Evolutionary conservation across 2,113 vertebrate genomes (phyloP), one percentile per base, ranked within the genome.

Genomic region (Psilopogon haemacephalus): DNA sequence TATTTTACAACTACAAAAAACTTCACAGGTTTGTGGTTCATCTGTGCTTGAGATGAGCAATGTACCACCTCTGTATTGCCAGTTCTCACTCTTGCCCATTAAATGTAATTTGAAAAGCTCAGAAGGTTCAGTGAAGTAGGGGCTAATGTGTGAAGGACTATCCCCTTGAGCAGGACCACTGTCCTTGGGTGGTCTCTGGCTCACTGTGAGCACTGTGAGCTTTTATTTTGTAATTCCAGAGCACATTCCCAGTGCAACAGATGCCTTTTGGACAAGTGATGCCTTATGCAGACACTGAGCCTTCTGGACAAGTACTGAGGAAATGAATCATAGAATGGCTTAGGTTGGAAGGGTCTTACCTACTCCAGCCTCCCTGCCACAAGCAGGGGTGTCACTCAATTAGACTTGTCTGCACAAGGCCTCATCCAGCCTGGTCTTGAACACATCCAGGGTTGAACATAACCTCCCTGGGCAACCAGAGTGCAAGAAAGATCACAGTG

Each of bases 211-310:
- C 79, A 58, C 33, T 13, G 40, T 18, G 24, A 58, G 20, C 12
- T 21, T 86, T 71, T 50, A 33, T 73, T 93, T 56, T 55, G 46
- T 60, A 52, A 0, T 9, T 48, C n/a, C 30, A 8, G 30, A 15
- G 32, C 1, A 3, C 27, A 26, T 32, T 13, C 19, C 38, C 33
- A 26, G 8, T 77, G 55, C 46, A 58, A n/a, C 9, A 15, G 4
- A 8, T 79, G 20, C 67, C 63, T 11, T 71, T 1, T 55, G 21
- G 38, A 37, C 32, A 46, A 46, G 72, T 3, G n/a, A 8, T 35
- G 20, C 37, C 59, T 23, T 38, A 24, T 5, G 3, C 2, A 5
- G 38, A 46, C 0, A 0, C 68, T 40, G 44, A 87, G 37, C 21
- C 28, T 69, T 44, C 28, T 55, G 44, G 63, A 26, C 37, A 70